Conservation (phyloP, 2,113 vertebrate genomes). For the Callipepla californica region DNA sequence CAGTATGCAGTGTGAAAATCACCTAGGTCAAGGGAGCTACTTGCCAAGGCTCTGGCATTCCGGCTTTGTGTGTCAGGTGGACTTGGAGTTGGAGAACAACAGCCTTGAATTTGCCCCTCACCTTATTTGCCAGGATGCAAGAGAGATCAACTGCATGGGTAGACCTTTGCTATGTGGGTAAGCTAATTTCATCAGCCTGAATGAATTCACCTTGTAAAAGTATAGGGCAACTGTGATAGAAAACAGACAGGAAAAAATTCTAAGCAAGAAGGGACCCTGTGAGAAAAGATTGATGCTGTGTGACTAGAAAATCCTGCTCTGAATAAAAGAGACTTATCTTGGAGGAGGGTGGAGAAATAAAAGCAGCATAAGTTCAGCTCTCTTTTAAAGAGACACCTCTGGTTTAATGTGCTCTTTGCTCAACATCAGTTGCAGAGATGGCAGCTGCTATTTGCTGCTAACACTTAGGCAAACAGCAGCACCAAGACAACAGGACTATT, state of each 20-base stretch:
- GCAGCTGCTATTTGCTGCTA: background rate
- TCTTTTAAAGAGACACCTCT: background rate
- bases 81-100: background rate
- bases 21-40: background rate
- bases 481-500: background rate
- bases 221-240: conserved; percentile 15
- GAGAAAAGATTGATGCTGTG: conserved; percentile 10
- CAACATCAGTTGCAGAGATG: background rate
- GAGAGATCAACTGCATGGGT: conserved; percentile 21
- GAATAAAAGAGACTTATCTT: background rate
- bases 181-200: background rate
- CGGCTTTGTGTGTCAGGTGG: background rate
- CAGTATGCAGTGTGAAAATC: background rate
- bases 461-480: background rate
- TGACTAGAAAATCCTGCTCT: conserved; percentile 35
- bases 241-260: conserved; percentile 35
- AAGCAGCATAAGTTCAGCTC: background rate
- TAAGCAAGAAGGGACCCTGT: conserved; percentile 5
- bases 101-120: conserved; percentile 18
- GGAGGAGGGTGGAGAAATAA: background rate
- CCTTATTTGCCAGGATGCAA: conserved; percentile 38
- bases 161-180: conserved; percentile 39
- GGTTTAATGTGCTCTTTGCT: background rate
- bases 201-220: conserved; percentile 43
- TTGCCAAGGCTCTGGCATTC: background rate